Base-by-base conservation (phyloP, 2,888 invertebrate genomes). In the Parnassius orleans region DNA sequence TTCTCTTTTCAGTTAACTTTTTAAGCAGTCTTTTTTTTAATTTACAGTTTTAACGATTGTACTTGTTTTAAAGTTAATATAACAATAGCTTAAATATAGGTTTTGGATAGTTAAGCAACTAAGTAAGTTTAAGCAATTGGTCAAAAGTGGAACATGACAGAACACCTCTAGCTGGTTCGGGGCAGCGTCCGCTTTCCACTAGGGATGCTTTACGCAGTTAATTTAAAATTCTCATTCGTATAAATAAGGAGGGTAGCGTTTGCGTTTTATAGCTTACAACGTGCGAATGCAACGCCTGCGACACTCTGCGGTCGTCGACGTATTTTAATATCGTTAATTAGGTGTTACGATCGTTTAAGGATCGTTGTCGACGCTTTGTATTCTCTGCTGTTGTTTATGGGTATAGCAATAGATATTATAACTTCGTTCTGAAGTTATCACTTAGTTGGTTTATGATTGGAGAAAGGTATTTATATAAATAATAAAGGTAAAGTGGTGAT, bases 291-390 rank as follows among this genome's bases (percentile, higher is more conserved):
- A 85, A 81, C 83, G 86, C 81, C 82, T 78, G 81, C 77, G 86
- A 80, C 81, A 80, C 82, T 87, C 82, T 88, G 90, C 83, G 90
- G 90, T 78, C 70, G 77, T 69, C 77, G 79, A 84, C 83, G 87
- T 87, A 87, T 89, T 91, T 90, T 89, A 89, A 90, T 89, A 90
- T 88, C 89, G 89, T 90, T 90, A 91, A 91, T 91, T 91, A 90
- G 89, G 89, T 89, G 89, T 83, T 83, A 81, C 83, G 77, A 77
- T 80, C 81, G 65, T 76, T 80, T 81, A 81, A 78, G 73, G 69
- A 72, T 66, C 65, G 65, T 66, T 67, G 57, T 67, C 64, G 65
- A 59, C 53, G 55, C 65, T 68, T 63, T 67, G 55, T 62, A 19
- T n/a, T 15, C 10, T 60, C n/a, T 52, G 51, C 54, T 48, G 42